Evolutionary conservation across 2,888 invertebrate species (phyloP).

Genomic region (Thecophora atra): DNA sequence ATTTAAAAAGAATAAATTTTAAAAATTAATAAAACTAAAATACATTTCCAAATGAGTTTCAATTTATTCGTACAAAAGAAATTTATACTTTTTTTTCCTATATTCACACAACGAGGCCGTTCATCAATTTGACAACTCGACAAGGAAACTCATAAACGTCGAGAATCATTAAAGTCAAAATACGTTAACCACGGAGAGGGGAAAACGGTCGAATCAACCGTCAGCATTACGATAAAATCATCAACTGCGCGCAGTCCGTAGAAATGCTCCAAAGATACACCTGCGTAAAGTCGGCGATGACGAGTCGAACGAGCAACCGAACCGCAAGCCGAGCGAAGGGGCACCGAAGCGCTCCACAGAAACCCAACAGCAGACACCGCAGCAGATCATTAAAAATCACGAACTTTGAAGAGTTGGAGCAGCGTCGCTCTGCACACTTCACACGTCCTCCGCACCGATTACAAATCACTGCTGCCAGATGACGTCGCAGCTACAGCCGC

Average conservation of each 20-base stretch:
- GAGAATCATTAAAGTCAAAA: slow-evolving; percentile 39
- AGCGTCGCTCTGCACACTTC: background rate
- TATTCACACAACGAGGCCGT: slow-evolving; percentile 37
- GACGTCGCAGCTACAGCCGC: too few relatives aligned
- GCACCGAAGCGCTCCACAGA: too few relatives aligned
- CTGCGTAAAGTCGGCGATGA: slow-evolving; percentile 21
- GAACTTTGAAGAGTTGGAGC: too few relatives aligned
- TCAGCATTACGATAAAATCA: slow-evolving; percentile 1
- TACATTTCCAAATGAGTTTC: too few relatives aligned
- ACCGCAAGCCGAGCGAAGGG: too few relatives aligned
- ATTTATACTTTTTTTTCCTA: slow-evolving; percentile 13
- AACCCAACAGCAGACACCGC: background rate
- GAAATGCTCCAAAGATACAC: slow-evolving; percentile 22
- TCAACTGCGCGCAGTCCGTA: slow-evolving; percentile 13
- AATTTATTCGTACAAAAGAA: background rate
- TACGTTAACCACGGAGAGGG: background rate
- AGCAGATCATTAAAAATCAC: background rate
- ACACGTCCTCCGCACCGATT: background rate
- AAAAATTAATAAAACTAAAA: too few relatives aligned
- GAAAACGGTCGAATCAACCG: background rate
- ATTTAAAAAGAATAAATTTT: too few relatives aligned
- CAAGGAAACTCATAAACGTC: slow-evolving; percentile 48
- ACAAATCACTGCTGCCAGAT: too few relatives aligned
- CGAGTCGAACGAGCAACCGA: too few relatives aligned
- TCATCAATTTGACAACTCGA: slow-evolving; percentile 47